phyloP scores from a whole-genome alignment of 2,113 vertebrate species.

The Tetrax tetrax region DNA sequence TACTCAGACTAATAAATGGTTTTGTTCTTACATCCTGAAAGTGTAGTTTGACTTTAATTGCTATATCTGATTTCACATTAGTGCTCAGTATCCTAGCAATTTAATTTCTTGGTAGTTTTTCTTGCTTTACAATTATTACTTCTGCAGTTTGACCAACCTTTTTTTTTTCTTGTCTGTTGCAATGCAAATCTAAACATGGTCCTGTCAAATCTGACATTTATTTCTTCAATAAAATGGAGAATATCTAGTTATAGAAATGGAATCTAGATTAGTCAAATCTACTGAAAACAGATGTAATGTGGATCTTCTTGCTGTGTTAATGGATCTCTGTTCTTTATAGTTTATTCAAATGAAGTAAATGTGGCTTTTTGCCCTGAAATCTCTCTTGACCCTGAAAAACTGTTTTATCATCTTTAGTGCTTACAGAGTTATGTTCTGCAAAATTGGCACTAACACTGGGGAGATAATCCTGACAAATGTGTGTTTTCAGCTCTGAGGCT shows the following conservation, averaged over 20 bases:
- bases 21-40: slow-evolving; percentile 72
- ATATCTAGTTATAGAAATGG: background rate
- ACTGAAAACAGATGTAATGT: background rate
- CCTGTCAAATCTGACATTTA: background rate
- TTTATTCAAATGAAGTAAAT: slow-evolving; percentile 2
- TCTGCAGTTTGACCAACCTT: background rate
- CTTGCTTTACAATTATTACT: background rate
- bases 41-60: slow-evolving; percentile 73
- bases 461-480: slow-evolving; percentile 56
- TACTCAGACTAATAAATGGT: slow-evolving; percentile 70
- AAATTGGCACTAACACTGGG: slow-evolving; percentile 52
- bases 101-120: slow-evolving; percentile 49
- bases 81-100: slow-evolving; percentile 74
- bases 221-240: background rate
- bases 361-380: slow-evolving; percentile 26
- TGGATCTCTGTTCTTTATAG: background rate
- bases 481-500: slow-evolving; percentile 46
- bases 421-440: slow-evolving; percentile 5
- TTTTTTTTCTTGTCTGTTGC: background rate
- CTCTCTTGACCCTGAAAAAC: slow-evolving; percentile 20
- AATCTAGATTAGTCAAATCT: background rate
- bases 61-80: slow-evolving; percentile 76
- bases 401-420: slow-evolving; percentile 17
- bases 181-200: background rate
- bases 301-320: background rate